Conservation (phyloP, 1,140 invertebrate species). For the Campoletis sonorensis region DNA sequence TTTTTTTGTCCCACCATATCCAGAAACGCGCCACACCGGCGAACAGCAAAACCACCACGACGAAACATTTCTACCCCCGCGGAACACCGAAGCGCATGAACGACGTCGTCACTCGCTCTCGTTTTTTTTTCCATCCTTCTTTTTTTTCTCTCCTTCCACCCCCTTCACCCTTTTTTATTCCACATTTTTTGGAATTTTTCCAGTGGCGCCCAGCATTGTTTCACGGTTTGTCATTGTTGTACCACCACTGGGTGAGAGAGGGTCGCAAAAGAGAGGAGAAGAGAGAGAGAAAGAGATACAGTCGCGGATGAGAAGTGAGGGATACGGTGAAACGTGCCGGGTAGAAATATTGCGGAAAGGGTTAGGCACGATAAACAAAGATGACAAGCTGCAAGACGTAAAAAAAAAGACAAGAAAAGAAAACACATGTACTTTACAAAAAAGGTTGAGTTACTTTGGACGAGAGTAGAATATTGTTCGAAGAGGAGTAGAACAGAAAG, state of each 20-base stretch:
- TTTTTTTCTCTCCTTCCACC: not conserved
- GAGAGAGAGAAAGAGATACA: constrained; percentile 56
- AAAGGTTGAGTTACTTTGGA: not conserved
- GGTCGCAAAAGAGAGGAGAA: constrained; percentile 15
- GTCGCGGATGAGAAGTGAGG: not conserved
- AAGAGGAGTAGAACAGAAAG: too few relatives aligned
- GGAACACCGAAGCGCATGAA: constrained; percentile 29
- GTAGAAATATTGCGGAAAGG: not conserved
- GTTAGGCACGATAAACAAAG: constrained; percentile 5
- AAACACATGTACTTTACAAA: not conserved
- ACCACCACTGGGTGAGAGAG: constrained; percentile 63
- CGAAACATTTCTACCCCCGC: constrained; percentile 27
- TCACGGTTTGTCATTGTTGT: constrained; percentile 76
- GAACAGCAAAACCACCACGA: constrained; percentile 7
- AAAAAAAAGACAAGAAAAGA: constrained; percentile 4
- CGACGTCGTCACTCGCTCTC: constrained; percentile 56
- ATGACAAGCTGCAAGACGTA: not conserved
- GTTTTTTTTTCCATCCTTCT: not conserved
- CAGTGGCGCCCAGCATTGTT: constrained; percentile 76
- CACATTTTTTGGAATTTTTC: constrained; percentile 77
- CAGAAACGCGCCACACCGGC: constrained; percentile 8
- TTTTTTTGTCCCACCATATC: constrained; percentile 58
- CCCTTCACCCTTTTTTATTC: constrained; percentile 45
- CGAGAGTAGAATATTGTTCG: too few relatives aligned
- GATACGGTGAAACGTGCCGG: not conserved